Evolutionary conservation across 2,888 invertebrate genomes (phyloP), one percentile per base, ranked within the genome.

Genomic region (Cosmorhoe ocellata): DNA sequence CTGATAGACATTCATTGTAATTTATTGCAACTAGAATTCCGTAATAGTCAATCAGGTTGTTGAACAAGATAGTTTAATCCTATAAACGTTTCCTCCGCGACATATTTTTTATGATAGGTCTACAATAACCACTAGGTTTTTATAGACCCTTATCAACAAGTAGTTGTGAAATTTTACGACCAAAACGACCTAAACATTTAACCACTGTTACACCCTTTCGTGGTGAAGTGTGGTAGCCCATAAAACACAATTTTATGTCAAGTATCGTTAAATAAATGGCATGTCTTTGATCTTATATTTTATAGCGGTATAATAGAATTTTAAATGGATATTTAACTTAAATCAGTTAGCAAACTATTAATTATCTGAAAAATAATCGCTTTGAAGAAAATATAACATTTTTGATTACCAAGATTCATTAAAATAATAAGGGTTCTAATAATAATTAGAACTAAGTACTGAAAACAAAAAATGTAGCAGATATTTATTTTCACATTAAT

Each of bases 181-280:
- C 59, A 65, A 51, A 67, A 67, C 64, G 63, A 61, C 63, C 65
- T 61, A 38, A 46, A 43, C 54, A 46, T 40, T 51, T 47, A 48
- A 53, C 49, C 46, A 27, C 54, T 30, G 44, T 39, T 45, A 43
- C 53, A 44, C 67, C 60, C 58, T 59, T 50, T 33, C 53, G 58
- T 66, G 66, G 64, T 59, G 60, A 54, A 75, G 76, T 73, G 70
- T 71, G 71, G 68, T 71, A 72, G 59, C 60, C 63, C 67, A 74
- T 81, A 81, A 83, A 78, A 71, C 64, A 59, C 50, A 66, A 69
- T 75, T 82, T 82, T 82, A 82, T 76, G 75, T 60, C 63, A 61
- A 69, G 72, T 68, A 64, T 69, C 78, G 67, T 77, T 64, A 71
- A 72, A 65, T 44, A 39, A 36, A 48, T 24, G 46, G 50, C 30